Base-by-base conservation (phyloP, 2,797 vertebrate genomes). In the Peromyscus melanophrys region DNA sequence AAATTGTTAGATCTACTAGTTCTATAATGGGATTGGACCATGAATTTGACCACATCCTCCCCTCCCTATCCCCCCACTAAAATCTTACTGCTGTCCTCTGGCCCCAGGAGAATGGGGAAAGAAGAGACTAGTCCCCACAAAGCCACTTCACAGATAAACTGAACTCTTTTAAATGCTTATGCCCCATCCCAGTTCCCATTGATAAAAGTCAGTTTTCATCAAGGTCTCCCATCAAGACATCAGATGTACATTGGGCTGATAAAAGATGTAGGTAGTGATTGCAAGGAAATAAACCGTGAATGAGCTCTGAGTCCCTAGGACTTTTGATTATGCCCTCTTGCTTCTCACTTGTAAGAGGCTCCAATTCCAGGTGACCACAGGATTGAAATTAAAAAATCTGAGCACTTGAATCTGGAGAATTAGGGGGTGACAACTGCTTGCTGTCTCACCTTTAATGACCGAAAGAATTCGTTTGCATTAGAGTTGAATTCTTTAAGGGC, bases 151-250 rank as follows among this genome's bases (percentile, higher is more conserved):
- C 27, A 81, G 31, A 43, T 14, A 12, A 55, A 31, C 59, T 37
- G 40, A 61, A 81, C 63, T 37, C 63, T 77, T 34, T 43, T 19
- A 71, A 83, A 76, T n/a, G n/a, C 59, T 78, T 91, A 69, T 92
- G 27, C 19, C 4, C 19, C 4, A 34, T 11, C 6, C 69, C 0
- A 1, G 46, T 80, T 67, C 80, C 27, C 14, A 16, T 81, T 92
- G 77, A 67, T 67, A 69, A 92, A 94, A 86, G 23, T 90, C 81
- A 91, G 37, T n/a, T 93, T 83, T 91, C 49, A 86, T 52, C 92
- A 94, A 89, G 43, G 17, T 59, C 78, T 94, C 46, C 92, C 82
- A 52, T 88, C 40, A 77, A 83, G 88, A 77, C 59, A 88, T 89
- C 83, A 67, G 43, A 61, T 88, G 4, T 94, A 25, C 40, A 43